Evolutionary conservation across 2,888 invertebrate species (phyloP).

Genomic region (Buathra laborator): DNA sequence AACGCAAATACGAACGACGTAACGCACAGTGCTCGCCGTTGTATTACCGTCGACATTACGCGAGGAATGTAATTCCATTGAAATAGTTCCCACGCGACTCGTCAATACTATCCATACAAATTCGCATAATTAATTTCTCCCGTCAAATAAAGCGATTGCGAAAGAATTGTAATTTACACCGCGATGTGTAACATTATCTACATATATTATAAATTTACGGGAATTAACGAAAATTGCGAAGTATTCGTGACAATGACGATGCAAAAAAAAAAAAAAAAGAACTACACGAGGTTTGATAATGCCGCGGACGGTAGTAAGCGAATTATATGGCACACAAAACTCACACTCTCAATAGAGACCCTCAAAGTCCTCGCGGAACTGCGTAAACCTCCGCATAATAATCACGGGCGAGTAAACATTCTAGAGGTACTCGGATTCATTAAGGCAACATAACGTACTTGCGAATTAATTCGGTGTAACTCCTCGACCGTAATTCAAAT

Average conservation of each 20-base stretch:
- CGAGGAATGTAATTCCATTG: constrained; percentile 23
- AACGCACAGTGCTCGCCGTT: too few species aligned
- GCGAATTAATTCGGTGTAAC: constrained; percentile 33
- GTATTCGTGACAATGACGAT: too few species aligned
- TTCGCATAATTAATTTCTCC: constrained; percentile 54
- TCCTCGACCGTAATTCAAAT: constrained; percentile 13
- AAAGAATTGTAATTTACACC: constrained; percentile 11
- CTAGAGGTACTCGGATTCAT: background rate
- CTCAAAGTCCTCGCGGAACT: background rate
- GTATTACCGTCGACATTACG: background rate
- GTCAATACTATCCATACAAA: constrained; percentile 55
- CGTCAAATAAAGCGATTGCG: background rate
- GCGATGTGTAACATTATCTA: background rate
- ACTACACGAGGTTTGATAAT: background rate
- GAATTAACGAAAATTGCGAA: too few species aligned
- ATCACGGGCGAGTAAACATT: constrained; percentile 30
- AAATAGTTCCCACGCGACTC: constrained; percentile 57
- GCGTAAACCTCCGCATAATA: background rate
- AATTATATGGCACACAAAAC: background rate
- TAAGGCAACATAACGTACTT: constrained; percentile 11
- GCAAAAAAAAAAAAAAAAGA: too few species aligned
- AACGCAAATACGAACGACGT: too few species aligned
- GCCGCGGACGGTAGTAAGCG: background rate
- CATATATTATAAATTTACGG: too few species aligned
- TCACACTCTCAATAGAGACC: background rate